phyloP scores from a whole-genome alignment of 2,113 vertebrate species.

The Fregata magnificens region DNA sequence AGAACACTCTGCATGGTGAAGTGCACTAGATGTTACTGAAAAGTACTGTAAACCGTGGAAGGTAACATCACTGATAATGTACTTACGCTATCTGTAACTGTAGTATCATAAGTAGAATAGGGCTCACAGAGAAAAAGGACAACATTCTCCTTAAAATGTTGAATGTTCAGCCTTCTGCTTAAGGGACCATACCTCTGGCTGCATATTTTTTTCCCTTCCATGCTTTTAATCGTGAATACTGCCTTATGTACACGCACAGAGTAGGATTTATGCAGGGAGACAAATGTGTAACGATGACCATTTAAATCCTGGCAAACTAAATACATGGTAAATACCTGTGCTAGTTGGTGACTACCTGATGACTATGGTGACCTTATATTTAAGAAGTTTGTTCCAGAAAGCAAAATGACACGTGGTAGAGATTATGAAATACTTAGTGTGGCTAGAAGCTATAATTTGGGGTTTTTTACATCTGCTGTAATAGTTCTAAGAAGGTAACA shows the following conservation, averaged over 20 bases:
- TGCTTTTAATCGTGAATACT: not conserved
- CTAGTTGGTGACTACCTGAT: not conserved
- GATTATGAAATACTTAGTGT: conserved; percentile 20
- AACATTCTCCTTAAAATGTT: not conserved
- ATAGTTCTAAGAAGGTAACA: not conserved
- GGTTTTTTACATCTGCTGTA: not conserved
- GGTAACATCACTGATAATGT: not conserved
- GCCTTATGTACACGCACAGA: not conserved
- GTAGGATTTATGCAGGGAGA: not conserved
- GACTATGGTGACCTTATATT: not conserved
- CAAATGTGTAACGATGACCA: not conserved
- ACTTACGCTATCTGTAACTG: not conserved
- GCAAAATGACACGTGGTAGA: conserved; percentile 19
- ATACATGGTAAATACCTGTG: not conserved
- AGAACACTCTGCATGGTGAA: not conserved
- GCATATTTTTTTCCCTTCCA: not conserved
- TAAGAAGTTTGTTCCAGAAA: not conserved
- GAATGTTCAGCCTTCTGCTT: not conserved
- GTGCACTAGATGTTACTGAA: not conserved
- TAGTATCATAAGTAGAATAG: not conserved
- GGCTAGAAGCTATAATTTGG: conserved; percentile 29
- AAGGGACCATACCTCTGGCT: not conserved
- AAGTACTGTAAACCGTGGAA: not conserved
- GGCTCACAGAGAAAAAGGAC: not conserved
- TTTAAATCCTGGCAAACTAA: not conserved